Conservation (phyloP, 2,797 vertebrate species). For the Hylomyscus alleni region DNA sequence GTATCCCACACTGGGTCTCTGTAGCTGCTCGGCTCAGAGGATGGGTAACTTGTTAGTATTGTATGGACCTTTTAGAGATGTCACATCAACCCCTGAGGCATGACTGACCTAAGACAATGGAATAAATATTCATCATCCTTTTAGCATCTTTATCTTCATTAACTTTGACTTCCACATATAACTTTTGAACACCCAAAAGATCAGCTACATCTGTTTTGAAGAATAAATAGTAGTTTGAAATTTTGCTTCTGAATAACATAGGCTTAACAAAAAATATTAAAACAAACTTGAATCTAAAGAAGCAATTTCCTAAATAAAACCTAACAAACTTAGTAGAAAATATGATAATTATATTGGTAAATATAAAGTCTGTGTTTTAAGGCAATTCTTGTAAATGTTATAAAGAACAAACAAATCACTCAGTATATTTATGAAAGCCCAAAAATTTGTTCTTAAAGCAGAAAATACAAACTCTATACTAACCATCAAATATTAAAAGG, state of each 20-base stretch:
- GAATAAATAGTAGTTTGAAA: neutral
- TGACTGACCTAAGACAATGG: neutral
- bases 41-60: neutral
- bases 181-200: neutral
- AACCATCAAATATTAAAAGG: neutral
- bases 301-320: neutral
- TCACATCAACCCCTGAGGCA: neutral
- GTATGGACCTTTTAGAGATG: neutral
- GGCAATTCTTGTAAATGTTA: neutral
- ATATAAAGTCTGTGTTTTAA: neutral
- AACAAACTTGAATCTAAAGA: neutral
- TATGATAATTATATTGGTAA: neutral
- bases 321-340: neutral
- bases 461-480: neutral
- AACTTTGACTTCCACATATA: neutral
- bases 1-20: neutral
- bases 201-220: neutral
- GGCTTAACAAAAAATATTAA: neutral
- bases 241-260: neutral
- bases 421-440: neutral
- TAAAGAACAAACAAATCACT: neutral
- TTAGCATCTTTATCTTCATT: neutral
- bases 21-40: neutral
- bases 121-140: neutral
- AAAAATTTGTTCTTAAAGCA: neutral